A percentile compares a stretch with the other conserved stretches of the same genome.
phyloP scores from a whole-genome alignment of 2,888 invertebrate genomes.

The Tenodera sinensis region DNA sequence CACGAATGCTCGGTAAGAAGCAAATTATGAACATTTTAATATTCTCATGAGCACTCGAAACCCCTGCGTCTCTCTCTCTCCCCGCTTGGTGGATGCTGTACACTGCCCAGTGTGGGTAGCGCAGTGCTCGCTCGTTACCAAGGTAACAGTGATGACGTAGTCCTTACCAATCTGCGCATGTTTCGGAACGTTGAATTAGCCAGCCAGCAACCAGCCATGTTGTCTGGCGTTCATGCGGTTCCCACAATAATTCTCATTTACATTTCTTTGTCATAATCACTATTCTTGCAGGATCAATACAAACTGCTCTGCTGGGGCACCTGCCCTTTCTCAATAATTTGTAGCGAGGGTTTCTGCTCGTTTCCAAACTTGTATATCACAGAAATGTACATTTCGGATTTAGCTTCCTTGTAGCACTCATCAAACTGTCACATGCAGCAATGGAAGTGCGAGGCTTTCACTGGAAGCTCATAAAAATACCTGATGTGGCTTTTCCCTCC shows the following conservation, averaged over 20 bases:
- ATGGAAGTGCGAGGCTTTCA: too few species aligned
- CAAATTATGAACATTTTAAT: neutral
- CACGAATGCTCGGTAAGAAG: neutral
- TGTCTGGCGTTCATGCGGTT: neutral
- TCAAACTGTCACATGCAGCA: too few species aligned
- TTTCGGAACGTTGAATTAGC: neutral
- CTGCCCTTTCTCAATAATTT: too few species aligned
- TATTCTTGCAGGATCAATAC: neutral
- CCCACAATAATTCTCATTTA: neutral
- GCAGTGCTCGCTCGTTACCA: neutral
- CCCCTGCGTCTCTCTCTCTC: too few species aligned
- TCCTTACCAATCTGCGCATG: neutral
- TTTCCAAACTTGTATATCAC: too few species aligned
- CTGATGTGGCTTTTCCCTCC: too few species aligned
- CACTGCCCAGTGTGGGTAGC: neutral
- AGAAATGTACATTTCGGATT: too few species aligned
- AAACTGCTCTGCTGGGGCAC: neutral
- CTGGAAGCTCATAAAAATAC: too few species aligned
- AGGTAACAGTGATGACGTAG: neutral
- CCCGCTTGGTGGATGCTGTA: neutral
- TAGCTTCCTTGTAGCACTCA: too few species aligned
- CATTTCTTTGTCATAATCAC: neutral
- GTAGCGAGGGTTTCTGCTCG: too few species aligned
- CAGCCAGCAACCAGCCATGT: neutral
- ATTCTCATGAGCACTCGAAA: neutral